A percentile compares a stretch with the other conserved stretches of the same genome.
These are phyloP conservation scores for Bruchidius siliquastri DNA, from an alignment of 2,888 invertebrate species.

Conservation along the genomic window DNA sequence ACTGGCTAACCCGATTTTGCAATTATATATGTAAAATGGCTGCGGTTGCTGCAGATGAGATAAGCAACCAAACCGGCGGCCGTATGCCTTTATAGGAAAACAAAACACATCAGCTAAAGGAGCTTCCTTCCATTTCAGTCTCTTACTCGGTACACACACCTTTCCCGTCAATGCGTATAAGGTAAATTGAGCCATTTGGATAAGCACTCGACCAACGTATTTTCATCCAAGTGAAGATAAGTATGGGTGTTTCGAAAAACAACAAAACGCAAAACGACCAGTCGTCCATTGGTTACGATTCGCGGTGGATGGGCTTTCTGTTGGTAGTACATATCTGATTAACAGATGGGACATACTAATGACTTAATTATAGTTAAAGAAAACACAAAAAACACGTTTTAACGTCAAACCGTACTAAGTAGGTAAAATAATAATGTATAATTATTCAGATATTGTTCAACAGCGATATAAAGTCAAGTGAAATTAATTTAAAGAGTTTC, in stretches of 20 bases:
- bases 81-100: background rate
- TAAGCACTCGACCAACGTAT: background rate
- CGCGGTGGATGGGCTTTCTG: too few species aligned
- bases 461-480: too few species aligned
- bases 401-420: too few species aligned
- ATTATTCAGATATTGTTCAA: too few species aligned
- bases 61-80: background rate
- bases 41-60: background rate
- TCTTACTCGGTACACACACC: background rate
- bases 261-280: too few species aligned
- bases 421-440: too few species aligned
- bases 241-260: background rate
- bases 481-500: too few species aligned
- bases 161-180: background rate
- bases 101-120: background rate
- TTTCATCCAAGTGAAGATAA: background rate
- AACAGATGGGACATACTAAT: too few species aligned
- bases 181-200: background rate
- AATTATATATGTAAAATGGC: background rate
- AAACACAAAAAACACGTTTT: too few species aligned
- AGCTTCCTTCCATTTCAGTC: background rate
- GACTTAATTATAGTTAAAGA: too few species aligned
- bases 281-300: too few species aligned
- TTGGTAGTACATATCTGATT: too few species aligned
- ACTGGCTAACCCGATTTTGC: background rate